Percentiles rank a stretch among this genome's conserved stretches.
Evolutionary conservation across 2,113 vertebrate genomes (phyloP).

Genomic region (Speoplatyrhinus poulsoni): DNA sequence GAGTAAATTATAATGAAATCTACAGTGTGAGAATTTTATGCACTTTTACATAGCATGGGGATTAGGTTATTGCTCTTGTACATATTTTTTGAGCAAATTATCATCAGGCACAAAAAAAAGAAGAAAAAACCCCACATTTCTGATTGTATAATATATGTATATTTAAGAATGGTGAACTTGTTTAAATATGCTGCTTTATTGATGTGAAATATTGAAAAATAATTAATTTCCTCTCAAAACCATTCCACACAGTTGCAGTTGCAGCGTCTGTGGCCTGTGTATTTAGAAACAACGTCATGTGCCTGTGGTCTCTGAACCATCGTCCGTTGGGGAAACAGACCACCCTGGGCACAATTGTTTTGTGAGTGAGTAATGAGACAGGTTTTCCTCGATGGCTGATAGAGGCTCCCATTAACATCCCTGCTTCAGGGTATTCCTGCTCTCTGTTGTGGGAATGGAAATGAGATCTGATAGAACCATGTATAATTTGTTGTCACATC

Average conservation of each 20-base stretch:
- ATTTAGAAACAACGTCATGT: constrained; percentile 44
- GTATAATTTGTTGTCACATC: constrained; percentile 77
- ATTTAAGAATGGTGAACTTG: not conserved
- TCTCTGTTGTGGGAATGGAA: constrained; percentile 67
- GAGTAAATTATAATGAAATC: constrained; percentile 35
- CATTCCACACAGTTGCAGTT: constrained; percentile 50
- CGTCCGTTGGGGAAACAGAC: constrained; percentile 63
- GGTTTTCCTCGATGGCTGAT: constrained; percentile 67
- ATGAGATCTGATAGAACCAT: constrained; percentile 72
- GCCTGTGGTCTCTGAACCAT: constrained; percentile 63
- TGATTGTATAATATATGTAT: not conserved
- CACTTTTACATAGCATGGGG: constrained; percentile 26
- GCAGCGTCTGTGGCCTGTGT: constrained; percentile 41
- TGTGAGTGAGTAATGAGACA: constrained; percentile 75
- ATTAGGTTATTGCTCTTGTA: constrained; percentile 7
- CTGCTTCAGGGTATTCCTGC: constrained; percentile 73
- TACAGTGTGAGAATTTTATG: not conserved
- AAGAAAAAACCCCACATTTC: not conserved
- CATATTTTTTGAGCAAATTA: constrained; percentile 10
- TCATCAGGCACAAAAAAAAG: not conserved
- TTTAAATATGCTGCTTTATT: not conserved
- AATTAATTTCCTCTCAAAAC: constrained; percentile 50
- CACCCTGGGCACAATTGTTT: constrained; percentile 71
- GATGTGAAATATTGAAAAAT: constrained; percentile 13
- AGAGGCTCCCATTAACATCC: constrained; percentile 73